Base-by-base conservation (phyloP, 2,888 invertebrate genomes). In the Adela reaumurella region DNA sequence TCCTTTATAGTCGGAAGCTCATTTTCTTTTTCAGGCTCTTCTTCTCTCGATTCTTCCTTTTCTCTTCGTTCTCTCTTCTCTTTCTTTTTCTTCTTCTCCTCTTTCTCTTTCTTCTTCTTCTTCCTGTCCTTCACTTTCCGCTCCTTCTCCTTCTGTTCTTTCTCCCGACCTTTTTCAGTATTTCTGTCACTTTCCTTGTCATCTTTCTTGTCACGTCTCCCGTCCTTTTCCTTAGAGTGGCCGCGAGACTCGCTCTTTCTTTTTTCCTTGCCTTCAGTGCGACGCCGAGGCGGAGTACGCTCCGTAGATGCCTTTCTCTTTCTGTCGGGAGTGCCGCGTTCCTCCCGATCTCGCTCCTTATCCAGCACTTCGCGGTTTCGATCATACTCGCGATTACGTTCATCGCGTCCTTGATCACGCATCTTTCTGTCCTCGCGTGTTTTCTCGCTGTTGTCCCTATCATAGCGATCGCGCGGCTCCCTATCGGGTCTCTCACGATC, bases 101-200 rank as follows among this genome's bases (percentile, higher is more conserved):
- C 81, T 57, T 73, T 81, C 65, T 64, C 65, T 57, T 59, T 67
- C 58, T 59, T 63, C 52, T 70, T 70, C 62, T 74, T 64, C 24
- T 58, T 62, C 64, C 71, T 59, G 54, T 69, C 71, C 52, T 79
- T 66, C 60, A 79, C 82, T 53, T 65, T 66, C 55, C 80, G 79
- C 49, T 83, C 82, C 57, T 82, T 82, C 17, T 84, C 83, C 59
- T 82, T 83, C 49, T 80, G 81, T 51, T 81, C 83, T 54, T 70
- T 78, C 54, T 58, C 71, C 58, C n/a, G n/a, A n/a, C n/a, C n/a
- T n/a, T n/a, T 45, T 17, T 76, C 71, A 28, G 68, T 69, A 14
- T 73, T 67, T 55, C 70, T 70, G 49, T 77, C 70, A 48, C 70
- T 62, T 56, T 59, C 54, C 65, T 78, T 63, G 57, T 81, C 68